These are phyloP conservation scores for Petrocephalus microphthalmus DNA, from an alignment of 2,113 vertebrate genomes.

Conservation along the genomic window DNA sequence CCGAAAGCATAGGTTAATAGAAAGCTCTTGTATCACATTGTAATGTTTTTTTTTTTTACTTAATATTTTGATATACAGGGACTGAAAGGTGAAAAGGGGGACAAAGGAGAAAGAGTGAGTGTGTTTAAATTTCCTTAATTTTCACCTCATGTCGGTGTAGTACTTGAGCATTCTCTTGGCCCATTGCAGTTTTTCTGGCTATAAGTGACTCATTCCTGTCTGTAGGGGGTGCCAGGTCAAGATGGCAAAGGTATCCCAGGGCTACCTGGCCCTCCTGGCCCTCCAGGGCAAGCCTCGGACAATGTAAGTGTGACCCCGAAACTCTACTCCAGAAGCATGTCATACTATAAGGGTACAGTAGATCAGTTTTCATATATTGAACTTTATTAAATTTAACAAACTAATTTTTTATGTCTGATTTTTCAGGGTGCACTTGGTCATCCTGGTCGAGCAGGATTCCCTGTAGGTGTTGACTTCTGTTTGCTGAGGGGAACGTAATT, in stretches of 20 bases:
- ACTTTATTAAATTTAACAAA: neutral
- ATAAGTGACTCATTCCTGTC: conserved; percentile 10
- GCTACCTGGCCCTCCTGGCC: conserved; percentile 72
- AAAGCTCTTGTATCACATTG: neutral
- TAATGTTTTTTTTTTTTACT: conserved; percentile 24
- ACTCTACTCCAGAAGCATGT: neutral
- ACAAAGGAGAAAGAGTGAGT: conserved; percentile 70
- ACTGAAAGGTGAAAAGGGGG: conserved; percentile 72
- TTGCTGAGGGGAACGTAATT: neutral
- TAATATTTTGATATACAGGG: conserved; percentile 59
- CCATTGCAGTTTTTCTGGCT: neutral
- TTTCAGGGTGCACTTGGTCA: conserved; percentile 36
- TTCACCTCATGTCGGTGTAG: neutral
- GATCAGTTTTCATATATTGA: neutral
- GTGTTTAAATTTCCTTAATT: neutral
- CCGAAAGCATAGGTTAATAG: neutral
- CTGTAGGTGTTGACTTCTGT: conserved; percentile 39
- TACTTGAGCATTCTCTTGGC: neutral
- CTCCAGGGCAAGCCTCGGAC: conserved; percentile 60
- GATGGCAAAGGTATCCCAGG: conserved; percentile 62
- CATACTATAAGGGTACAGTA: neutral
- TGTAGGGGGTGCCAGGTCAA: conserved; percentile 73
- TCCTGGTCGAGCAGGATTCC: conserved; percentile 50
- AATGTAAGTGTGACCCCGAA: conserved; percentile 49
- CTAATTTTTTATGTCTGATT: conserved; percentile 10